A percentile compares a stretch with the other conserved stretches of the same genome.
These are phyloP conservation scores for Teleopsis dalmanni DNA, from an alignment of 1,140 invertebrate genomes.

Conservation along the genomic window DNA sequence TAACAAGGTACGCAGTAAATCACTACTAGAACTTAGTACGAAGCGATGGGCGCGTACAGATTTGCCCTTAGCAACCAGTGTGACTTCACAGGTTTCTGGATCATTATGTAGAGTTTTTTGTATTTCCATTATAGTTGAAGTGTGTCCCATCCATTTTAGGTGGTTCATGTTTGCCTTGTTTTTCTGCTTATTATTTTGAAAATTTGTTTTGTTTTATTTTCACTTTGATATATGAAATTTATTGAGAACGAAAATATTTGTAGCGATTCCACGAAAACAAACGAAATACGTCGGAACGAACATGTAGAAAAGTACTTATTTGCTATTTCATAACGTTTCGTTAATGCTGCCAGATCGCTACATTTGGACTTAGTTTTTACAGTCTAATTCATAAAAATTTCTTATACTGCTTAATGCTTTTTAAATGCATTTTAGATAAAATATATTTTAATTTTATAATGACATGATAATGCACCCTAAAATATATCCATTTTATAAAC, in stretches of 20 bases:
- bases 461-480: too few relatives aligned
- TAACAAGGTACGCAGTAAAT: conserved; percentile 30
- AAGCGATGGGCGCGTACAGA: conserved; percentile 36
- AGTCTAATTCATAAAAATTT: too few relatives aligned
- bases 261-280: conserved; percentile 5
- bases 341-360: too few relatives aligned
- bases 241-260: conserved; percentile 1
- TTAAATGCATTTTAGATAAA: too few relatives aligned
- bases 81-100: conserved; percentile 30
- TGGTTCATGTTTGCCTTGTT: conserved; percentile 24
- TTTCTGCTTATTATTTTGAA: background rate
- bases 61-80: conserved; percentile 31
- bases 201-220: conserved; percentile 12
- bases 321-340: too few relatives aligned
- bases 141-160: conserved; percentile 43
- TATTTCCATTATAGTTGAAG: conserved; percentile 39
- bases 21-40: conserved; percentile 37
- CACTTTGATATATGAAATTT: conserved; percentile 1
- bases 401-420: too few relatives aligned
- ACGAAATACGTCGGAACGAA: background rate
- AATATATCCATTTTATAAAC: too few relatives aligned
- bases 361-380: too few relatives aligned
- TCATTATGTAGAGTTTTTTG: conserved; percentile 30
- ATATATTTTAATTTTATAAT: too few relatives aligned
- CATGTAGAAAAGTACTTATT: too few relatives aligned